Evolutionary conservation across 2,797 vertebrate genomes (phyloP).

Genomic region (Gambusia yucatana): DNA sequence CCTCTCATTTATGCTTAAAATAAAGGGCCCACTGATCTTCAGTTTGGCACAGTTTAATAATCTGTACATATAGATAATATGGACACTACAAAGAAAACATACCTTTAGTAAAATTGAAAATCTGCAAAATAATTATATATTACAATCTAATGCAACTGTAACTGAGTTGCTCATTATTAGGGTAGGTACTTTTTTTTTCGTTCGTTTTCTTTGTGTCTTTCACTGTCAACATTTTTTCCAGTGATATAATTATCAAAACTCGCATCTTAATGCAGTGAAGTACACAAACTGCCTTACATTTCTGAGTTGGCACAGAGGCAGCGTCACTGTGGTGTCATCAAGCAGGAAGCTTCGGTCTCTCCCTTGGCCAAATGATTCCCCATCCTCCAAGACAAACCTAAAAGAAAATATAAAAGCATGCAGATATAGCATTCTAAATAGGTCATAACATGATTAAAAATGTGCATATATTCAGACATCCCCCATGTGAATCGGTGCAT

Average conservation of each 20-base stretch:
- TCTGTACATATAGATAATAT: not conserved
- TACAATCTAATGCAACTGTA: not conserved
- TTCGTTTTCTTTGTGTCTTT: not conserved
- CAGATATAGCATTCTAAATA: not conserved
- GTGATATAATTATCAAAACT: not conserved
- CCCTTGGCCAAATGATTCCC: conserved; percentile 94
- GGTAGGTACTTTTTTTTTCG: not conserved
- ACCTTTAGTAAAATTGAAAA: no score
- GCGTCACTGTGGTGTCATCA: conserved; percentile 94
- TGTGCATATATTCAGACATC: not conserved
- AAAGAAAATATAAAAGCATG: conserved; percentile 20
- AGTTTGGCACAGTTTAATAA: not conserved
- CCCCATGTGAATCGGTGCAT: not conserved
- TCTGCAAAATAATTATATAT: not conserved
- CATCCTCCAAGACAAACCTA: conserved; percentile 95
- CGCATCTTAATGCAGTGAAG: not conserved
- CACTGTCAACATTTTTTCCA: not conserved
- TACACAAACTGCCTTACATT: conserved; percentile 82
- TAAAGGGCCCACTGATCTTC: not conserved
- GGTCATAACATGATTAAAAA: not conserved
- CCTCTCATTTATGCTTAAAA: not conserved
- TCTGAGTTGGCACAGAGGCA: conserved; percentile 94
- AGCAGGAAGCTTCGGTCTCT: conserved; percentile 94
- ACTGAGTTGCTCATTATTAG: not conserved
- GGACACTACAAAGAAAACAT: not conserved